Evolutionary conservation across 2,797 vertebrate species (phyloP), one percentile per base, ranked within the genome.

Genomic region (Gallirallus australis): DNA sequence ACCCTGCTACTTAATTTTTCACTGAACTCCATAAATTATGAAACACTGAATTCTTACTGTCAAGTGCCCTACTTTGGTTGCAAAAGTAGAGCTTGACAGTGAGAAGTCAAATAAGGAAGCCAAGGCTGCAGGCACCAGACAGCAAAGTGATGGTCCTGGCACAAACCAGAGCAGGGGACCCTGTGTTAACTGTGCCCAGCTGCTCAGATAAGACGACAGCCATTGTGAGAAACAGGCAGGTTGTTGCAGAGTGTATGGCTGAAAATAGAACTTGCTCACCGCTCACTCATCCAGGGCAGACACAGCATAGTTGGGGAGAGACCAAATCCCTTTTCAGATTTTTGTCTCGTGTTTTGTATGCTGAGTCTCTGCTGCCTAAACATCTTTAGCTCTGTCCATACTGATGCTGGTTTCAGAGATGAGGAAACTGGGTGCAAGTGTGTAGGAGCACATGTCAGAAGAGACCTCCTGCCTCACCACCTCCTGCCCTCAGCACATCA

Each of bases 141-240:
- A 72, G 77, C 54, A 72, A 40, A 86, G 54, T 30, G 61, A 9
- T 2, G 25, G n/a, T 11, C 39, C 48, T 52, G 77, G 57, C 42
- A 37, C 12, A 37, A 66, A 48, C 2, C 1, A 10, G 56, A 39
- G 35, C 0, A 7, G 52, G 28, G 27, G 81, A 42, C 64, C 39
- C 63, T 35, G 40, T 1, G 3, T 15, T n/a, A 33, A 40, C 59
- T 45, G 63, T 69, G 40, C 54, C 24, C 28, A 6, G 5, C 33
- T 0, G 0, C 54, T 47, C 56, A 23, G 37, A 37, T 11, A 2
- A 14, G 53, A 28, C 0, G 0, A 39, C 1, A 15, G 24, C 63
- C 39, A 12, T 14, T 0, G 0, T 18, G 40, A 82, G 81, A 61
- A 90, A 54, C 12, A 8, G 35, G 61, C 1, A 1, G 39, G 31